Evolutionary conservation across 2,797 vertebrate genomes (phyloP).

Genomic region (Protonibea diacanthus): DNA sequence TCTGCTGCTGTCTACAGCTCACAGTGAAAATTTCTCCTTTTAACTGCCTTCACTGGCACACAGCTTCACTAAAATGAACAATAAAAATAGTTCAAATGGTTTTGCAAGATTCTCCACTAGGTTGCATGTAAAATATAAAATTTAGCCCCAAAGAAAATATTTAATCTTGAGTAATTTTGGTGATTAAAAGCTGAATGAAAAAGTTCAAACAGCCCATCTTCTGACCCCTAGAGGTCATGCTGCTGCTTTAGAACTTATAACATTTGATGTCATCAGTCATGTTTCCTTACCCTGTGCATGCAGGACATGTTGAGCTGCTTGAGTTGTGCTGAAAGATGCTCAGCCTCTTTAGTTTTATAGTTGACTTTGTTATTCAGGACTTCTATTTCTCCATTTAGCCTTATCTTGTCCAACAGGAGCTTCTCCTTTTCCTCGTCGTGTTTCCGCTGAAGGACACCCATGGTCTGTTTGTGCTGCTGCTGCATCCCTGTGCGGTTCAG

Average conservation of each 20-base stretch:
- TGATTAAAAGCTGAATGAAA: not conserved
- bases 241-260: not conserved
- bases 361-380: conserved; percentile 64
- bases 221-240: no score
- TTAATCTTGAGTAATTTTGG: not conserved
- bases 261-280: not conserved
- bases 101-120: not conserved
- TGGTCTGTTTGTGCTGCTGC: conserved; percentile 40
- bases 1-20: not conserved
- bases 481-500: conserved; percentile 68
- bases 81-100: not conserved
- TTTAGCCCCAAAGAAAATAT: not conserved
- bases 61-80: not conserved
- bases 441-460: conserved; percentile 46
- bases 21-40: not conserved
- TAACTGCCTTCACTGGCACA: not conserved
- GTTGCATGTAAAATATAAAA: not conserved
- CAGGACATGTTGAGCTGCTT: conserved; percentile 73
- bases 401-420: conserved; percentile 76
- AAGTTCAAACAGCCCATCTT: no score
- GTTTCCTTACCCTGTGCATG: conserved; percentile 53
- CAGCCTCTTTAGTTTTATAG: conserved; percentile 62
- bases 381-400: conserved; percentile 61
- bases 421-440: conserved; percentile 74
- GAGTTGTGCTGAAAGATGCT: conserved; percentile 66